Percentiles rank a stretch among this genome's conserved stretches.
phyloP scores from a whole-genome alignment of 1,140 invertebrate species.

The Aphaenogaster floridana region DNA sequence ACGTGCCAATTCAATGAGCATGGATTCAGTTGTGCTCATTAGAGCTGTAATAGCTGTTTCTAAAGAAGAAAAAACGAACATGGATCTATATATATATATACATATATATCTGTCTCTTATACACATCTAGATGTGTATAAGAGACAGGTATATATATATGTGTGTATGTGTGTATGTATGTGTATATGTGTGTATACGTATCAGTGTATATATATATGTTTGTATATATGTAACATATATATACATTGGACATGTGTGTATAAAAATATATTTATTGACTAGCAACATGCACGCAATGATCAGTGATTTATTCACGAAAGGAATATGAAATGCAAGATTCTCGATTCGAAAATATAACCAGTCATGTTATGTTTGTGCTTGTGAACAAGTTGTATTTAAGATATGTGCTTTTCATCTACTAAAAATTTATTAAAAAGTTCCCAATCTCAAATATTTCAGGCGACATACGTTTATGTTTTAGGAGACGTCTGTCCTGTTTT shows the following conservation, averaged over 20 bases:
- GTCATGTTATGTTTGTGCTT: neutral
- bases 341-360: neutral
- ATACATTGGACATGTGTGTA: neutral
- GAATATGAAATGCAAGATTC: neutral
- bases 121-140: no score
- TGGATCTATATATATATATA: neutral
- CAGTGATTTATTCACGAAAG: neutral
- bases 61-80: conserved; percentile 1
- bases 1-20: conserved; percentile 49
- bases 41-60: conserved; percentile 16
- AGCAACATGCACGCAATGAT: neutral
- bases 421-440: conserved; percentile 30
- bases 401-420: conserved; percentile 15
- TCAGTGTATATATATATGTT: neutral
- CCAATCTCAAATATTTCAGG: conserved; percentile 20
- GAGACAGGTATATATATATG: no score
- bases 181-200: no score
- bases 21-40: conserved; percentile 36
- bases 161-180: no score
- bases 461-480: neutral
- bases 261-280: conserved; percentile 3
- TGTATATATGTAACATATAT: neutral
- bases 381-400: neutral
- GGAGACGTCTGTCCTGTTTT: neutral
- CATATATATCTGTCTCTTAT: no score